Conservation (phyloP, 2,797 vertebrate species). For the Molossus molossus region DNA sequence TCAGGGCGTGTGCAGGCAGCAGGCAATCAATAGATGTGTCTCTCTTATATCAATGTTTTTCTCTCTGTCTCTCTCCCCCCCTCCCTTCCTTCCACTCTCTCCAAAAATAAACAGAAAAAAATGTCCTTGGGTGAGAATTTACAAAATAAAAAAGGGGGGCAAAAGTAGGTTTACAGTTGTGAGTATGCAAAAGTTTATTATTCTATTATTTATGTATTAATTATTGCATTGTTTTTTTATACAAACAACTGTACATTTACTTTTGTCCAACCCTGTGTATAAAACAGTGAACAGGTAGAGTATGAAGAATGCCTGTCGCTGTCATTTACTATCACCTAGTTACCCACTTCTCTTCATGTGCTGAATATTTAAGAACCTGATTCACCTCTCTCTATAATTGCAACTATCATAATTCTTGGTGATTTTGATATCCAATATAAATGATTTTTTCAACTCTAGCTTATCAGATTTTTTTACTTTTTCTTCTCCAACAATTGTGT, state of each 20-base stretch:
- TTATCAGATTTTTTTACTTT: constrained; percentile 2
- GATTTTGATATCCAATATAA: not conserved
- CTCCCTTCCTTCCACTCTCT: no score
- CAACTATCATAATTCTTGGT: not conserved
- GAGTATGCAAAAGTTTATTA: not conserved
- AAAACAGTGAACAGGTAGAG: not conserved
- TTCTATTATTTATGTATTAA: not conserved
- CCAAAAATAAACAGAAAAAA: no score
- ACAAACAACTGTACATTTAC: not conserved
- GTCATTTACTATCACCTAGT: not conserved
- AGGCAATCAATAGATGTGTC: no score
- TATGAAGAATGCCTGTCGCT: not conserved
- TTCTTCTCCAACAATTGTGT: not conserved
- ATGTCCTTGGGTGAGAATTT: no score
- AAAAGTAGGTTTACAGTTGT: not conserved
- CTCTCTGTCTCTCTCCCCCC: no score
- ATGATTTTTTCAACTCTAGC: not conserved
- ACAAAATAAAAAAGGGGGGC: not conserved
- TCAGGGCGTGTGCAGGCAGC: no score
- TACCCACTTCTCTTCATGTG: not conserved
- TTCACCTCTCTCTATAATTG: not conserved
- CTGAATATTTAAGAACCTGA: constrained; percentile 41
- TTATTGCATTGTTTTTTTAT: not conserved
- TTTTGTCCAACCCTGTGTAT: not conserved
- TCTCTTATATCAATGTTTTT: no score